Conservation (phyloP, 2,797 vertebrate species). For the Tympanoctomys barrerae region DNA sequence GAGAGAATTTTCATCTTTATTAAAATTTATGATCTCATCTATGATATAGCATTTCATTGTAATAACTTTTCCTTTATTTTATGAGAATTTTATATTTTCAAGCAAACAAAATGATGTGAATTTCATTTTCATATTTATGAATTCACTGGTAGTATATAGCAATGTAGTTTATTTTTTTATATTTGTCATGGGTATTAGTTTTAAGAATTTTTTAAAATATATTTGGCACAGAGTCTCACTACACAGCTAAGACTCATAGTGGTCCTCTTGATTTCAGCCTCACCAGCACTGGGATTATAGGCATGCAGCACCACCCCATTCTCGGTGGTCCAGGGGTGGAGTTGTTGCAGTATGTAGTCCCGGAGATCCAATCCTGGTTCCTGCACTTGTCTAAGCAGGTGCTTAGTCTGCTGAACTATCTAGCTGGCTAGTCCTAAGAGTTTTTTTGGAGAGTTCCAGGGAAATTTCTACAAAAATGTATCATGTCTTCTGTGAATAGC, state of each 20-base stretch:
- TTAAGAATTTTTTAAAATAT: background rate
- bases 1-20: background rate
- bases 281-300: no score
- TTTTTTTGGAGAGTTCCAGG: background rate
- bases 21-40: background rate
- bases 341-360: no score
- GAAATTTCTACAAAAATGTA: background rate
- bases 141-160: background rate
- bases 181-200: background rate
- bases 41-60: background rate
- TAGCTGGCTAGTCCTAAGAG: no score
- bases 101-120: background rate
- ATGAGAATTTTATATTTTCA: conserved; percentile 29
- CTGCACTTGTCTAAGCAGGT: no score
- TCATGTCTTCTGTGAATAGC: no score
- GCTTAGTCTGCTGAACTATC: no score
- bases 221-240: no score
- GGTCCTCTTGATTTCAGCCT: no score
- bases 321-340: no score
- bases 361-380: no score
- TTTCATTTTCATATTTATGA: background rate
- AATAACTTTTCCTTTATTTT: background rate
- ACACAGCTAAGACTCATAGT: no score
- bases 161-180: background rate
- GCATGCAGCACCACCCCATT: no score